Evolutionary conservation across 2,888 invertebrate species (phyloP).

Genomic region (Caenorhabditis parvicauda): DNA sequence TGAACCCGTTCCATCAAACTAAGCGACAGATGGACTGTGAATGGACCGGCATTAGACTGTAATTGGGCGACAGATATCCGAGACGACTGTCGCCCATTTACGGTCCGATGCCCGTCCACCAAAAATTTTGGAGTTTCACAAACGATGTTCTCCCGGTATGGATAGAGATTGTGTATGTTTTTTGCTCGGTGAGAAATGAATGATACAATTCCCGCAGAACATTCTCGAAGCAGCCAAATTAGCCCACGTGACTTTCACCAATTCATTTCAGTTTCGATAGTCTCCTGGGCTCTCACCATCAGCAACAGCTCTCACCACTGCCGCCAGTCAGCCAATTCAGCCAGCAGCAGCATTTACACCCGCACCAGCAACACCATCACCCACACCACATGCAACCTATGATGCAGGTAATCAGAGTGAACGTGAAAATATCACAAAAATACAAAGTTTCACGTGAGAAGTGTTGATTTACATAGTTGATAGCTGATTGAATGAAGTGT

Average conservation of each 20-base stretch:
- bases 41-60: too few species aligned
- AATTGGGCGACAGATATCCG: too few species aligned
- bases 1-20: too few species aligned
- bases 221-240: background rate
- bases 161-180: background rate
- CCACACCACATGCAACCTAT: conserved; percentile 1
- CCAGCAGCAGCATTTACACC: conserved; percentile 25
- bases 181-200: background rate
- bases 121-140: background rate
- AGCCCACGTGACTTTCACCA: too few species aligned
- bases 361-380: conserved; percentile 13
- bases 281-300: too few species aligned
- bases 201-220: too few species aligned
- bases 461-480: too few species aligned
- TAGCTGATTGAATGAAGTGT: too few species aligned
- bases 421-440: background rate
- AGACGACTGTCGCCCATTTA: too few species aligned
- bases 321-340: conserved; percentile 36
- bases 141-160: background rate
- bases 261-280: too few species aligned
- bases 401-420: background rate
- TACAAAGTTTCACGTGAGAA: background rate
- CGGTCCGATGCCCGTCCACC: background rate
- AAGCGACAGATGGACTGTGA: too few species aligned
- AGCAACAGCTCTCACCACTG: conserved; percentile 30